Conservation (phyloP, 2,113 vertebrate genomes). For the Choloepus hoffmanni region DNA sequence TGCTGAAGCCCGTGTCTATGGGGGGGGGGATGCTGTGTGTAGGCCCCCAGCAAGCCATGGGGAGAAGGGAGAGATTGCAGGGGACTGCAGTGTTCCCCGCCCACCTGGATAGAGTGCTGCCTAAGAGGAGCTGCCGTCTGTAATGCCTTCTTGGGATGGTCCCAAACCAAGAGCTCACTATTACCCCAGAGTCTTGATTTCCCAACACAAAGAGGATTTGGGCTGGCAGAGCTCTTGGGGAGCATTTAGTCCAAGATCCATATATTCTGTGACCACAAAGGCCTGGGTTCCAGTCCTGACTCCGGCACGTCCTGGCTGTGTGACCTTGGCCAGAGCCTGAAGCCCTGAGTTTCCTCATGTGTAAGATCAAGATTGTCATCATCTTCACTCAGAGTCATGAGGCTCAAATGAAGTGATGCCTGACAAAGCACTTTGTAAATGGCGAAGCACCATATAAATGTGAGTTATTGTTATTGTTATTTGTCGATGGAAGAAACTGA, state of each 20-base stretch:
- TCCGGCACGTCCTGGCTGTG: neutral
- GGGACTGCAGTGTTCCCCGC: neutral
- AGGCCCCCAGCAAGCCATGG: neutral
- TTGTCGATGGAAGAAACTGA: constrained; percentile 45
- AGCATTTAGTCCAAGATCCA: neutral
- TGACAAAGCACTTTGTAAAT: neutral
- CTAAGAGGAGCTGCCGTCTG: neutral
- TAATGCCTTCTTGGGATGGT: neutral
- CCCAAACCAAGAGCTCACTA: neutral
- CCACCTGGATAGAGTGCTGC: neutral
- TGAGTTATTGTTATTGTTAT: neutral
- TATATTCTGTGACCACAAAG: neutral
- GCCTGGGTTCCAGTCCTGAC: neutral
- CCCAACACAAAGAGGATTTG: neutral
- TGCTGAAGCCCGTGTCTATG: neutral
- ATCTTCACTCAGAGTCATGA: neutral
- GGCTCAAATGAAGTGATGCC: neutral
- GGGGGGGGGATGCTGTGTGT: no score
- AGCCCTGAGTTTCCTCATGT: neutral
- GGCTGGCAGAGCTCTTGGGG: neutral
- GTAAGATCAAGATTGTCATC: constrained; percentile 6
- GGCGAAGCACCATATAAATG: neutral
- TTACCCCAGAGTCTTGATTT: neutral
- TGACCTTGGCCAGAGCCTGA: neutral
- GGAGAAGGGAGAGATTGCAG: neutral